phyloP scores from a whole-genome alignment of 2,888 invertebrate species.

The Pollenia amentaria region DNA sequence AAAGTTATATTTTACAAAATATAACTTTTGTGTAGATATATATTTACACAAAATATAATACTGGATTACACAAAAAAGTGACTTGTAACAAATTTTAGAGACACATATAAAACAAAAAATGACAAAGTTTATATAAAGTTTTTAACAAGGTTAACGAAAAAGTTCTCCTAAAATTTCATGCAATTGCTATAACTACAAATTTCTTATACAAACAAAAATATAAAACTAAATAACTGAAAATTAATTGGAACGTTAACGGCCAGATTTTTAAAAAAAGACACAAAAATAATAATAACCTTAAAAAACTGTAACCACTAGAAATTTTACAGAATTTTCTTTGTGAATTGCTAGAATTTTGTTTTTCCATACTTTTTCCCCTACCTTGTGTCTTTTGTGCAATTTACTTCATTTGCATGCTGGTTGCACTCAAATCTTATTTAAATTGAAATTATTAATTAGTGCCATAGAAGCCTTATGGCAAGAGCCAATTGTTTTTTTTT shows the following conservation, averaged over 20 bases:
- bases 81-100: too few species aligned
- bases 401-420: constrained; percentile 71
- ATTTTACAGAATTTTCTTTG: constrained; percentile 23
- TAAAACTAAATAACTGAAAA: constrained; percentile 39
- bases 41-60: too few species aligned
- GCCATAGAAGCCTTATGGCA: constrained; percentile 50
- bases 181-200: not conserved
- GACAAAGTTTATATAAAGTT: too few species aligned
- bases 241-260: constrained; percentile 51
- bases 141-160: too few species aligned
- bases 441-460: constrained; percentile 75
- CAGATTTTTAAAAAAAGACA: not conserved
- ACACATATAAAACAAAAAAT: too few species aligned
- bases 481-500: constrained; percentile 40
- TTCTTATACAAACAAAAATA: constrained; percentile 5
- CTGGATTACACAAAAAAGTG: too few species aligned
- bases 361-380: not conserved
- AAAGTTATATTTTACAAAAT: too few species aligned
- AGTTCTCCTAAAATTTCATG: too few species aligned
- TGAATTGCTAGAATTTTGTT: constrained; percentile 2
- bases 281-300: not conserved
- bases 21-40: too few species aligned
- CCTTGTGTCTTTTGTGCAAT: constrained; percentile 51
- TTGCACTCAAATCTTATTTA: constrained; percentile 73
- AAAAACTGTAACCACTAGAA: constrained; percentile 7